Percentiles rank a stretch among this genome's conserved stretches.
Evolutionary conservation across 2,888 invertebrate species (phyloP).

Genomic region (Nebria brevicollis): DNA sequence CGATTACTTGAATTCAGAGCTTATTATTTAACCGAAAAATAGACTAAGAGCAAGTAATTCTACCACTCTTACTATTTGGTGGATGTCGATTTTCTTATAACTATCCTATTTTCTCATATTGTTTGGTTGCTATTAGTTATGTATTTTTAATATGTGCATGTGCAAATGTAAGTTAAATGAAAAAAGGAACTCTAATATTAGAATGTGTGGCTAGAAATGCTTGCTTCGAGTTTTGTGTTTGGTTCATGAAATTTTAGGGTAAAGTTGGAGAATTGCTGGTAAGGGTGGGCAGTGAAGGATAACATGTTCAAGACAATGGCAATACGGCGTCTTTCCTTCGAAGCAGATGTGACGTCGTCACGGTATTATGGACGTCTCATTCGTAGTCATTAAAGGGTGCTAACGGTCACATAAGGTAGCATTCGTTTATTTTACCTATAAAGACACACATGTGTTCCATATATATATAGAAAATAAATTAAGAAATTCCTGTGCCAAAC

Average conservation of each 20-base stretch:
- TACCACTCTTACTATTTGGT: too few species aligned
- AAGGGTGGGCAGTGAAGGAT: constrained; percentile 31
- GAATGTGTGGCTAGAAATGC: neutral
- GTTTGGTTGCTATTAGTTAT: too few species aligned
- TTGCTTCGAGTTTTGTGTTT: neutral
- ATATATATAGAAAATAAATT: neutral
- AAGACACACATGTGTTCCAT: neutral
- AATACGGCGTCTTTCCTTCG: constrained; percentile 8
- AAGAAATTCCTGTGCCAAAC: neutral
- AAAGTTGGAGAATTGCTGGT: neutral
- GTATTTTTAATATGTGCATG: too few species aligned
- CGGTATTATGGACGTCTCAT: constrained; percentile 23
- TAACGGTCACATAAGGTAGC: constrained; percentile 4
- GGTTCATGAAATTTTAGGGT: neutral
- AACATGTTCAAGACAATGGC: constrained; percentile 23
- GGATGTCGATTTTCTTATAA: too few species aligned
- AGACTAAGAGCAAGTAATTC: too few species aligned
- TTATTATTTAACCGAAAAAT: too few species aligned
- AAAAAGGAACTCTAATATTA: too few species aligned
- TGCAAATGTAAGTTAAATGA: too few species aligned
- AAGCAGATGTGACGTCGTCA: constrained; percentile 31
- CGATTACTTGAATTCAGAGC: too few species aligned
- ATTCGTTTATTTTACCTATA: neutral
- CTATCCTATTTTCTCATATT: too few species aligned
- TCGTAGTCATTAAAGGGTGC: constrained; percentile 13